Base-by-base conservation (phyloP, 2,888 invertebrate genomes). In the Drosophila anceps region DNA sequence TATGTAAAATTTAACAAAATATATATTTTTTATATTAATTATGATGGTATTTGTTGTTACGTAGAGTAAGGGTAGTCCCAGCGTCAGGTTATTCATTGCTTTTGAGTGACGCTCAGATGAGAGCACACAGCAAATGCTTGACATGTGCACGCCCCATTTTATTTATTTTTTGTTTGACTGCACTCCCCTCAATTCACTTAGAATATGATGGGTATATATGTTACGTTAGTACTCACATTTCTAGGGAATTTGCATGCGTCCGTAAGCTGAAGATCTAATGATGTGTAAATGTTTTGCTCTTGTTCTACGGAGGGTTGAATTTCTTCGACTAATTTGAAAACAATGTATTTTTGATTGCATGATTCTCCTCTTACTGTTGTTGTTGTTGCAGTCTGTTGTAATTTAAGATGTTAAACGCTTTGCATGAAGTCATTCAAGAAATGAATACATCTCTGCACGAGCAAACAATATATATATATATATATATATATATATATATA, bases 281-380 rank as follows among this genome's bases (percentile, higher is more conserved):
- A 84, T 74, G 82, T 79, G 74, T 69, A 74, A 89, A 84, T 84
- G 69, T 31, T 70, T 67, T 59, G 65, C 57, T 67, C 33, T 55
- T 66, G 59, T 54, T 33, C 31, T 39, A 12, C 44, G 12, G 50
- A 50, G 76, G 64, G 50, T 58, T 48, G 43, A 46, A 60, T 39
- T 64, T 33, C 55, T 31, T 10, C 37, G 59, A 44, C 66, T 71
- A 76, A 79, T 78, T 86, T 67, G 53, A 57, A 35, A 46, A 51
- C 69, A 87, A 80, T 73, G 75, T 69, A 79, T 76, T 70, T 88
- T 82, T 82, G 80, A 82, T 87, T 89, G 68, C 70, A 71, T 33
- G 39, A 57, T 53, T 73, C 39, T 51, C 24, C 43, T 65, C 24
- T 43, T 41, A 8, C 35, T 51, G n/a, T 18, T 33, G n/a, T 29